phyloP scores from a whole-genome alignment of 64 coral and sea anemone species.

The Astreopora myriophthalma region DNA sequence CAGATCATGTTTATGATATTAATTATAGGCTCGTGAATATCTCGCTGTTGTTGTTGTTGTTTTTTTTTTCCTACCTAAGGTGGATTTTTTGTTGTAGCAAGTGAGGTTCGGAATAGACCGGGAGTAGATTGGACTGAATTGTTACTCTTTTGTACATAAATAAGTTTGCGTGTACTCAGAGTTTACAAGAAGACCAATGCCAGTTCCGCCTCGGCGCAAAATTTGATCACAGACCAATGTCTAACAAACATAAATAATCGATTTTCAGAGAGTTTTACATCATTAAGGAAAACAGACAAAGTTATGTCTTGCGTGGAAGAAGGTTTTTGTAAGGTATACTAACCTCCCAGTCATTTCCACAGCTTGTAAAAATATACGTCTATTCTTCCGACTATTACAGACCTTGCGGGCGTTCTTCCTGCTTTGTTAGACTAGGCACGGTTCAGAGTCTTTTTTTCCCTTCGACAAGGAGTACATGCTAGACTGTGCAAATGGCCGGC shows the following conservation, averaged over 20 bases:
- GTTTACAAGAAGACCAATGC: background rate
- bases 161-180: background rate
- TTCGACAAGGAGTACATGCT: background rate
- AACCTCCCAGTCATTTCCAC: background rate
- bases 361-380: background rate
- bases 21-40: background rate
- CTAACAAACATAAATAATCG: background rate
- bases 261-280: background rate
- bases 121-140: background rate
- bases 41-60: too few relatives aligned
- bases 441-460: background rate
- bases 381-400: background rate
- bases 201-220: background rate
- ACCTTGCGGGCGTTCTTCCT: background rate
- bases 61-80: background rate
- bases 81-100: background rate
- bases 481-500: background rate
- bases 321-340: background rate
- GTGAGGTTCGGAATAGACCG: background rate
- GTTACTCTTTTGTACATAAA: background rate
- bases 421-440: background rate
- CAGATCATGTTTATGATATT: background rate
- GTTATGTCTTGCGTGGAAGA: background rate
- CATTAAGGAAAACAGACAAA: conserved; percentile 12
- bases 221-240: background rate